Evolutionary conservation across 1,140 invertebrate genomes (phyloP).

Genomic region (Drosophila ercepeae): DNA sequence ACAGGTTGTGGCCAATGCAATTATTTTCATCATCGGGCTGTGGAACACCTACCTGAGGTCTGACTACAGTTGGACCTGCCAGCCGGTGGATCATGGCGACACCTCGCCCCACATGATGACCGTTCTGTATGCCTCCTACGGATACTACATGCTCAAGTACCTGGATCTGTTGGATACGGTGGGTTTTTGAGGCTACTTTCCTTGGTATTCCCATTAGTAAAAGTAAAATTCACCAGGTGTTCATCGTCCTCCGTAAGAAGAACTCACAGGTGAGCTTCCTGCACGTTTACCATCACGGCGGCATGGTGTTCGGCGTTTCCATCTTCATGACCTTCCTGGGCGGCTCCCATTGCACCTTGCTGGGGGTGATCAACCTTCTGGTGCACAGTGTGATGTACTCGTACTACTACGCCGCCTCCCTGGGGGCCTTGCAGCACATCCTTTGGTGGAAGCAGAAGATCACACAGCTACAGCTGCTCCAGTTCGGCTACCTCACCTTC

Average conservation of each 20-base stretch:
- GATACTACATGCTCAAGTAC: slow-evolving; percentile 86
- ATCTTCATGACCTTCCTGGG: slow-evolving; percentile 85
- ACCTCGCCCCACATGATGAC: slow-evolving; percentile 84
- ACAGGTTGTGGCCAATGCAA: slow-evolving; percentile 89
- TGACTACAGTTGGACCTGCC: slow-evolving; percentile 88
- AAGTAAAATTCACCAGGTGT: slow-evolving; percentile 84
- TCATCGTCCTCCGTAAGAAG: slow-evolving; percentile 92
- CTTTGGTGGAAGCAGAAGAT: slow-evolving; percentile 81
- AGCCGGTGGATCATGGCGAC: slow-evolving; percentile 85
- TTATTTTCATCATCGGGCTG: slow-evolving; percentile 86
- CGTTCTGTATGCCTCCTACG: slow-evolving; percentile 86
- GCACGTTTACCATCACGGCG: slow-evolving; percentile 92
- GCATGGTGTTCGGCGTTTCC: slow-evolving; percentile 87
- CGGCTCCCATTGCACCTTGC: slow-evolving; percentile 84
- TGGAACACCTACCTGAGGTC: slow-evolving; percentile 80
- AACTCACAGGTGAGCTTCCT: slow-evolving; percentile 92
- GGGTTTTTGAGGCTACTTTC: slow-evolving; percentile 19
- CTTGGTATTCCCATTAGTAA: background rate
- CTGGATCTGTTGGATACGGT: slow-evolving; percentile 87
- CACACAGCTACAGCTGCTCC: slow-evolving; percentile 70
- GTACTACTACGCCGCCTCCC: slow-evolving; percentile 71
- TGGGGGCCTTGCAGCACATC: slow-evolving; percentile 79
- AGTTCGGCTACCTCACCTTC: slow-evolving; percentile 86
- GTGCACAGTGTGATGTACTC: slow-evolving; percentile 78
- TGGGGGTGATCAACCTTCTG: slow-evolving; percentile 73